phyloP scores from a whole-genome alignment of 2,113 vertebrate species.

The Thymallus thymallus region DNA sequence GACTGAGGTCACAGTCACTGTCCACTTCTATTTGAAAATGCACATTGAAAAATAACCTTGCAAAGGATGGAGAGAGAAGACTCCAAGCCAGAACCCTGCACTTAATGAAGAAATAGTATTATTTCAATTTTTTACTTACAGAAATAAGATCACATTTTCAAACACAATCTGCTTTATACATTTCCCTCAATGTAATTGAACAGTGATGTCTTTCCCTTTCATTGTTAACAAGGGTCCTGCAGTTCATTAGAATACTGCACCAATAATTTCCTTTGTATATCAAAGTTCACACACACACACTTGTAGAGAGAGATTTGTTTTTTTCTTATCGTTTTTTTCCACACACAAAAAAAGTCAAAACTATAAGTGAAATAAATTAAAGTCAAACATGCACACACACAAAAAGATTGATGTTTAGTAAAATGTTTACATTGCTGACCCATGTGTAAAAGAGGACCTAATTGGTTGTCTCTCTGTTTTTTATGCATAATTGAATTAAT shows the following conservation, averaged over 20 bases:
- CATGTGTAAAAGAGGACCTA: slow-evolving; percentile 72
- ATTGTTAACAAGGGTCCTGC: slow-evolving; percentile 55
- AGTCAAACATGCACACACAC: slow-evolving; percentile 82
- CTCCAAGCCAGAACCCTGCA: slow-evolving; percentile 55
- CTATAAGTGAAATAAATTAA: slow-evolving; percentile 74
- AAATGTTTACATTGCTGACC: slow-evolving; percentile 79
- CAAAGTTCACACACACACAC: slow-evolving; percentile 63
- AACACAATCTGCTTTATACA: slow-evolving; percentile 65
- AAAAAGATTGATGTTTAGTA: slow-evolving; percentile 81
- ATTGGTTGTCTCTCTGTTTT: slow-evolving; percentile 73
- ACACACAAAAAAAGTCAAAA: slow-evolving; percentile 77
- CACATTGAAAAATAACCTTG: slow-evolving; percentile 42
- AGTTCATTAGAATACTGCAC: slow-evolving; percentile 57
- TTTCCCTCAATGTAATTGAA: slow-evolving; percentile 59
- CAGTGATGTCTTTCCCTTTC: slow-evolving; percentile 68
- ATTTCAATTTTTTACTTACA: slow-evolving; percentile 51
- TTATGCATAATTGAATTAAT: slow-evolving; percentile 85
- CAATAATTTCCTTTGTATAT: slow-evolving; percentile 66
- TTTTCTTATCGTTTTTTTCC: slow-evolving; percentile 38
- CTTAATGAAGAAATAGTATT: slow-evolving; percentile 54
- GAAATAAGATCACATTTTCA: slow-evolving; percentile 64
- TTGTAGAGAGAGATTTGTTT: slow-evolving; percentile 75
- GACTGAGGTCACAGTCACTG: slow-evolving; percentile 53
- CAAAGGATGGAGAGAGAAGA: slow-evolving; percentile 49
- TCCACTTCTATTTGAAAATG: slow-evolving; percentile 47